phyloP scores from a whole-genome alignment of 1,140 invertebrate genomes.

The Drosophila micromelanica region DNA sequence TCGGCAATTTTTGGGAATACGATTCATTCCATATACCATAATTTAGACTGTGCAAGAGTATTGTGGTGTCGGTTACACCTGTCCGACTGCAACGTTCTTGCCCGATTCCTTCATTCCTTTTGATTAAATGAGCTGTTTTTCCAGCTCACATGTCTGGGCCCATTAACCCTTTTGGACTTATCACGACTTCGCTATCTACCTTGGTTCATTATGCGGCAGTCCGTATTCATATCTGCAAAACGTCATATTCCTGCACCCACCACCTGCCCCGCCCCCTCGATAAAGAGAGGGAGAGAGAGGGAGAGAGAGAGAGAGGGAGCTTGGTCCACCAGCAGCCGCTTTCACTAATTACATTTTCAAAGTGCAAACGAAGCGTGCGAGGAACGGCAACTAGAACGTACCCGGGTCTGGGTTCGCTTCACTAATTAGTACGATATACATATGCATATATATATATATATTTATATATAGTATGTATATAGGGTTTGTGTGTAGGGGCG shows the following conservation, averaged over 20 bases:
- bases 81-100: background rate
- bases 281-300: too few species aligned
- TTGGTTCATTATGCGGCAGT: slow-evolving; percentile 73
- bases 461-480: slow-evolving; percentile 16
- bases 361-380: slow-evolving; percentile 77
- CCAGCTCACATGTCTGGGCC: slow-evolving; percentile 60
- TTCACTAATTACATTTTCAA: slow-evolving; percentile 81
- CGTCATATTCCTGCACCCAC: slow-evolving; percentile 20
- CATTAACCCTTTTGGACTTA: slow-evolving; percentile 74
- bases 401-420: slow-evolving; percentile 48
- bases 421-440: slow-evolving; percentile 79
- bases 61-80: too few species aligned
- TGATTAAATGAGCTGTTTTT: slow-evolving; percentile 53
- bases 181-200: slow-evolving; percentile 56
- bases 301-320: too few species aligned
- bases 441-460: slow-evolving; percentile 56
- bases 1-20: too few species aligned
- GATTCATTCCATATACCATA: too few species aligned
- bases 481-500: background rate
- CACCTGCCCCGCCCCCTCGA: too few species aligned
- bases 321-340: slow-evolving; percentile 41
- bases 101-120: background rate
- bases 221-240: slow-evolving; percentile 63
- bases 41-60: too few species aligned
- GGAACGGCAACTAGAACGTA: slow-evolving; percentile 24